These are phyloP conservation scores for Sisor rabdophorus DNA, from an alignment of 2,113 vertebrate genomes.

Conservation along the genomic window DNA sequence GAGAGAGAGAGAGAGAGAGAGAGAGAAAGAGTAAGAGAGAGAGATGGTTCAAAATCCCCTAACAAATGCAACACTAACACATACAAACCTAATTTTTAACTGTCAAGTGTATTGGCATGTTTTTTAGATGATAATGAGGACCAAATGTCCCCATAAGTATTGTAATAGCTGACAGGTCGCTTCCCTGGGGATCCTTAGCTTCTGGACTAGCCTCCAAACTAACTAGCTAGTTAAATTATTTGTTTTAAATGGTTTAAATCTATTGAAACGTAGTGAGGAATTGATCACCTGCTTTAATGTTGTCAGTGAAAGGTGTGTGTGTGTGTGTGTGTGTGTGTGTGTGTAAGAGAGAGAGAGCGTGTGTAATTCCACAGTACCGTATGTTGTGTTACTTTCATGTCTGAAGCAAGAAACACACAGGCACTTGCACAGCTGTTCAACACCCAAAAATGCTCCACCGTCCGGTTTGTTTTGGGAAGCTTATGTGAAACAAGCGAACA, in stretches of 20 bases:
- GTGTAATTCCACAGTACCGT: background rate
- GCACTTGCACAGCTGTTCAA: background rate
- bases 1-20: background rate
- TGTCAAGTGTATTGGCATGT: constrained; percentile 1
- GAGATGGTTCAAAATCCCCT: constrained; percentile 1
- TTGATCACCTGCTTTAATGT: background rate
- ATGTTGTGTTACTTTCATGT: background rate
- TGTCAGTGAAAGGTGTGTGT: too few species aligned
- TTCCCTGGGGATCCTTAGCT: background rate
- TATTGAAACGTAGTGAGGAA: background rate
- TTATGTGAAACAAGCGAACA: background rate
- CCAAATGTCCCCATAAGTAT: background rate
- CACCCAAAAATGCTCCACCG: background rate
- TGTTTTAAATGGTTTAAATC: background rate
- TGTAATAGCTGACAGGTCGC: background rate
- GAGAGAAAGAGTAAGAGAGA: background rate
- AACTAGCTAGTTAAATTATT: background rate
- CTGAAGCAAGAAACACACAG: too few species aligned
- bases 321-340: constrained; percentile 12
- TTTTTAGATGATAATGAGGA: background rate
- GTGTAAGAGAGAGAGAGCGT: too few species aligned
- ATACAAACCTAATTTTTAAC: constrained; percentile 12
- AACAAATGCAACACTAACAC: constrained; percentile 1
- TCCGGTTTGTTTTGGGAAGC: background rate
- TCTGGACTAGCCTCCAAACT: background rate